Conservation (phyloP, 2,113 vertebrate species). For the Oncorhynchus nerka region DNA sequence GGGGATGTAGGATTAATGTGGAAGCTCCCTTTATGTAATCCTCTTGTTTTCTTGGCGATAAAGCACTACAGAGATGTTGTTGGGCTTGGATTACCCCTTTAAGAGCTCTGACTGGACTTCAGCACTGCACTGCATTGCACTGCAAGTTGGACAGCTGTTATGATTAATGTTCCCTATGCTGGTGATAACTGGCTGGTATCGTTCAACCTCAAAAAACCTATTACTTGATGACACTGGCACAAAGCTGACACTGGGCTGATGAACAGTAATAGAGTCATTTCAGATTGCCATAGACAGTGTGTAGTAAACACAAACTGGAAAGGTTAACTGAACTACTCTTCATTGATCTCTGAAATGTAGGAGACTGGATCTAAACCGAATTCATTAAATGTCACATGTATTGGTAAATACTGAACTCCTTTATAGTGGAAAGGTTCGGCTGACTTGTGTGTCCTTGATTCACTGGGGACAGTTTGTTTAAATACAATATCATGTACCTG, state of each 20-base stretch:
- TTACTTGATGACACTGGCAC: conserved; percentile 19
- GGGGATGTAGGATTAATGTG: not conserved
- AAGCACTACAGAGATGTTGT: not conserved
- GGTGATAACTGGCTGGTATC: conserved; percentile 39
- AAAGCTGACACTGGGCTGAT: not conserved
- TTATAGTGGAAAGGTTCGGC: no score
- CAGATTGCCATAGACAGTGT: not conserved
- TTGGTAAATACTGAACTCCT: no score
- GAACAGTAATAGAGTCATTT: not conserved
- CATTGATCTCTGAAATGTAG: no score
- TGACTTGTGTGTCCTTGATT: no score
- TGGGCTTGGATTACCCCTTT: not conserved
- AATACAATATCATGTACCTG: no score
- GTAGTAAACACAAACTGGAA: not conserved
- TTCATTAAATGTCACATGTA: no score
- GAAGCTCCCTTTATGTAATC: not conserved
- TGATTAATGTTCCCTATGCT: conserved; percentile 43
- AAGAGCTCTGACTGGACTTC: not conserved
- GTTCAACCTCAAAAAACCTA: conserved; percentile 26
- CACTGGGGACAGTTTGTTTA: no score
- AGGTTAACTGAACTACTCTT: not conserved
- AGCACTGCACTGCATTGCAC: not conserved
- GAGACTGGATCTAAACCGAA: not conserved
- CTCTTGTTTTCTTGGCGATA: not conserved
- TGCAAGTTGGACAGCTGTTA: conserved; percentile 6